phyloP scores from a whole-genome alignment of 2,888 invertebrate species.

The Caenorhabditis angaria region DNA sequence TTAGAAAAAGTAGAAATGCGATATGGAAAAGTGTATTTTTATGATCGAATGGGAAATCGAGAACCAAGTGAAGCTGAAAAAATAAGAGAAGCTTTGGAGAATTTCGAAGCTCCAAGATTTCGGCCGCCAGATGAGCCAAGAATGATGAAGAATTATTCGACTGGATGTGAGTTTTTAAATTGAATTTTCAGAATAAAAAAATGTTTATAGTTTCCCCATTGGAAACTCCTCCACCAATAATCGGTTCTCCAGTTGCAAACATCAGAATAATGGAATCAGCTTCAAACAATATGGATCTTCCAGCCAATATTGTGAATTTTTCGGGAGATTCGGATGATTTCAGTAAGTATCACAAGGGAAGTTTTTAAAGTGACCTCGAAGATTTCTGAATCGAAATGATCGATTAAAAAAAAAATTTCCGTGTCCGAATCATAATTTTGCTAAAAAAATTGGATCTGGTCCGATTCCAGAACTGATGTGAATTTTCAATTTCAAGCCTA shows the following conservation, averaged over 20 bases:
- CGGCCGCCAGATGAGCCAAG: constrained; percentile 51
- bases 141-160: constrained; percentile 46
- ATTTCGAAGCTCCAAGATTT: constrained; percentile 57
- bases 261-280: constrained; percentile 12
- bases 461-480: neutral
- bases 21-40: constrained; percentile 67
- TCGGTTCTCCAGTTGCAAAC: constrained; percentile 22
- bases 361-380: neutral
- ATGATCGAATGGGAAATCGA: constrained; percentile 66
- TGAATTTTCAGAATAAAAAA: neutral
- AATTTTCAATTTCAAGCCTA: neutral
- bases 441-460: neutral
- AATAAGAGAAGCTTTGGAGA: constrained; percentile 53
- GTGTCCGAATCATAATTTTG: neutral
- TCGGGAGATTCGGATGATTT: neutral
- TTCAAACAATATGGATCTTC: neutral
- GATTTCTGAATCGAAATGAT: no score
- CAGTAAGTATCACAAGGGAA: neutral
- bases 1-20: constrained; percentile 44
- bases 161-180: constrained; percentile 21
- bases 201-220: constrained; percentile 46
- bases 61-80: constrained; percentile 53
- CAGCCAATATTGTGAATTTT: neutral
- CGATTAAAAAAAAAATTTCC: no score
- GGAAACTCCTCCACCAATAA: constrained; percentile 40